These are phyloP conservation scores for Allygus modestus DNA, from an alignment of 2,888 invertebrate genomes.

Conservation along the genomic window DNA sequence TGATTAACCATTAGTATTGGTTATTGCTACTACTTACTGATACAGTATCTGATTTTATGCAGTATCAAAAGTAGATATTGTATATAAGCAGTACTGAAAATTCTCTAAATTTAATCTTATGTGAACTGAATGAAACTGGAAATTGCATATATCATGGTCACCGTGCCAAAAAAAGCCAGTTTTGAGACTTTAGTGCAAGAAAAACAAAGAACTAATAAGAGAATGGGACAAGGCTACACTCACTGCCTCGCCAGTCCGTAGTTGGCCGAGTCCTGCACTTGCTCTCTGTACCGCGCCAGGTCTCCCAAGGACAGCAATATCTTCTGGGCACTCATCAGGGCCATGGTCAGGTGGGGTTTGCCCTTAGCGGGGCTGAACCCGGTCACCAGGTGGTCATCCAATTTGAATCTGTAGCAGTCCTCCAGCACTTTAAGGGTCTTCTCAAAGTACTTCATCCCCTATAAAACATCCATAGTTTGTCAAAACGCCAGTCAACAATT, in stretches of 20 bases:
- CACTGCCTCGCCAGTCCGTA: slow-evolving; percentile 87
- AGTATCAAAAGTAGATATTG: no score
- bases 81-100: no score
- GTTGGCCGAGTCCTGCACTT: slow-evolving; percentile 88
- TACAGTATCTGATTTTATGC: no score
- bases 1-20: no score
- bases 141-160: no score
- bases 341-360: slow-evolving; percentile 83
- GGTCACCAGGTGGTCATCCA: slow-evolving; percentile 78
- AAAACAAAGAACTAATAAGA: no score
- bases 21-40: no score
- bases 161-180: no score
- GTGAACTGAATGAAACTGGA: no score
- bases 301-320: slow-evolving; percentile 94
- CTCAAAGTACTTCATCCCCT: slow-evolving; percentile 87
- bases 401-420: slow-evolving; percentile 84
- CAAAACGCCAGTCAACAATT: not conserved
- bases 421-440: slow-evolving; percentile 85
- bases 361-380: slow-evolving; percentile 69
- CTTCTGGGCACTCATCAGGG: slow-evolving; percentile 92
- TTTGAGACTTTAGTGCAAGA: no score
- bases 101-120: no score
- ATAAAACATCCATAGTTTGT: slow-evolving; percentile 57
- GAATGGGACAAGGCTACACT: no score
- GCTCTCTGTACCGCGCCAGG: slow-evolving; percentile 93